A percentile compares a stretch with the other conserved stretches of the same genome.
These are phyloP conservation scores for Zaprionus capensis DNA, from an alignment of 1,140 invertebrate species.

Conservation along the genomic window DNA sequence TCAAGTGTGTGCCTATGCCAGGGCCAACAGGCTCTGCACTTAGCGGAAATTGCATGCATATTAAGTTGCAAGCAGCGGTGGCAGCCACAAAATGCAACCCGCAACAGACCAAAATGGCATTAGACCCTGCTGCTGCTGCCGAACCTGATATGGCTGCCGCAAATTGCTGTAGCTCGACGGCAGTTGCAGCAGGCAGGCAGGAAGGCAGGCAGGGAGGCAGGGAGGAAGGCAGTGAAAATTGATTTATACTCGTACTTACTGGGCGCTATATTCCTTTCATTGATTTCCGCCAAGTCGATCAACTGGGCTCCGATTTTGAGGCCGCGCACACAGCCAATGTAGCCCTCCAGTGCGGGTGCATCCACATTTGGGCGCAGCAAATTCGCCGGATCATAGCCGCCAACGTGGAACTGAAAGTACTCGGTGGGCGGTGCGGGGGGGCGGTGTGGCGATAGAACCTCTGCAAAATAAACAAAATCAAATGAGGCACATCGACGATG, in stretches of 20 bases:
- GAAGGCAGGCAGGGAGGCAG: conserved; percentile 4
- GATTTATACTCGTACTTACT: conserved; percentile 85
- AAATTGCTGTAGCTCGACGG: conserved; percentile 48
- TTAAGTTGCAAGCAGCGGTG: conserved; percentile 61
- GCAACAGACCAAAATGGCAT: conserved; percentile 60
- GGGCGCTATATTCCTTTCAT: conserved; percentile 89
- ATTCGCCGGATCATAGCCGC: conserved; percentile 92
- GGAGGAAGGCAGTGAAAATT: conserved; percentile 60
- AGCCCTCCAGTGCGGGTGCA: conserved; percentile 87
- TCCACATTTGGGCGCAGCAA: conserved; percentile 87
- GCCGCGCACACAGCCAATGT: conserved; percentile 95
- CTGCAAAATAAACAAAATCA: conserved; percentile 85
- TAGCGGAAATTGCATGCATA: conserved; percentile 82
- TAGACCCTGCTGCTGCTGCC: conserved; percentile 24
- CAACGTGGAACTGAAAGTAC: conserved; percentile 95
- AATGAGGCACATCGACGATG: conserved; percentile 53
- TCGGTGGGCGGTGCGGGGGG: conserved; percentile 92
- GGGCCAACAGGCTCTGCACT: conserved; percentile 50
- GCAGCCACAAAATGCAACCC: conserved; percentile 29
- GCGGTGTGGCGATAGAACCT: conserved; percentile 93
- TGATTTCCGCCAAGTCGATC: conserved; percentile 90
- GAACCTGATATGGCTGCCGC: conserved; percentile 13
- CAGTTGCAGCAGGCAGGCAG: not conserved
- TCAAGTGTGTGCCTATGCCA: conserved; percentile 45
- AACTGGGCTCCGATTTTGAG: conserved; percentile 93